A percentile compares a stretch with the other conserved stretches of the same genome.
phyloP scores from a whole-genome alignment of 2,113 vertebrate species.

The Pipra filicauda region DNA sequence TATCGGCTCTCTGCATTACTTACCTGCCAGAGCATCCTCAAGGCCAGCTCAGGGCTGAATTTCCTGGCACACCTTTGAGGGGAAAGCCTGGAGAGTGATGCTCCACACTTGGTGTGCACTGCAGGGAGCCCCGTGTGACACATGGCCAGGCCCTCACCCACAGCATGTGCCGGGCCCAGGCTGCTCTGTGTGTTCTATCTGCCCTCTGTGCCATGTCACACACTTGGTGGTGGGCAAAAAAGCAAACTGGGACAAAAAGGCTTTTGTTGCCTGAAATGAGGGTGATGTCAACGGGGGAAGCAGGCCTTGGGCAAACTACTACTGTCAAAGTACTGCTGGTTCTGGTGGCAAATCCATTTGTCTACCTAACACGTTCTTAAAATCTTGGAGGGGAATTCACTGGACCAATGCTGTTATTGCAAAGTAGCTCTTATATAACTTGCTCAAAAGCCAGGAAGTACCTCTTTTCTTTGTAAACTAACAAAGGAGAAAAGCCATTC shows the following conservation, averaged over 20 bases:
- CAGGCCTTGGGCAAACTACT: background rate
- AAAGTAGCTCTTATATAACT: background rate
- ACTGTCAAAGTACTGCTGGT: background rate
- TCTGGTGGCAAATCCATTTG: background rate
- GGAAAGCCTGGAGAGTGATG: background rate
- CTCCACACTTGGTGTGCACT: background rate
- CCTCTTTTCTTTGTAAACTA: background rate
- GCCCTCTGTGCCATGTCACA: background rate
- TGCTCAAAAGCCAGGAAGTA: background rate
- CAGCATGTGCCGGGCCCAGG: background rate
- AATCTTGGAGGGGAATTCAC: background rate
- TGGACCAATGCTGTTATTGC: background rate
- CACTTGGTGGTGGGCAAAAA: background rate
- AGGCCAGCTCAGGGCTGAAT: conserved; percentile 15
- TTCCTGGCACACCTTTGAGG: background rate
- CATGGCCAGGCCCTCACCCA: background rate
- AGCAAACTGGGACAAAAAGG: background rate
- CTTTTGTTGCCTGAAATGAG: background rate
- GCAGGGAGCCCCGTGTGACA: background rate
- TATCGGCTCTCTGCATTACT: background rate
- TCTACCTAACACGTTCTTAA: background rate
- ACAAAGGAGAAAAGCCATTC: background rate
- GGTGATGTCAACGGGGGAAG: background rate
- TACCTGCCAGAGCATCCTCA: conserved; percentile 17
- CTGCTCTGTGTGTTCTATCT: background rate